phyloP scores from a whole-genome alignment of 2,888 invertebrate genomes.

The Zygaena filipendulae region DNA sequence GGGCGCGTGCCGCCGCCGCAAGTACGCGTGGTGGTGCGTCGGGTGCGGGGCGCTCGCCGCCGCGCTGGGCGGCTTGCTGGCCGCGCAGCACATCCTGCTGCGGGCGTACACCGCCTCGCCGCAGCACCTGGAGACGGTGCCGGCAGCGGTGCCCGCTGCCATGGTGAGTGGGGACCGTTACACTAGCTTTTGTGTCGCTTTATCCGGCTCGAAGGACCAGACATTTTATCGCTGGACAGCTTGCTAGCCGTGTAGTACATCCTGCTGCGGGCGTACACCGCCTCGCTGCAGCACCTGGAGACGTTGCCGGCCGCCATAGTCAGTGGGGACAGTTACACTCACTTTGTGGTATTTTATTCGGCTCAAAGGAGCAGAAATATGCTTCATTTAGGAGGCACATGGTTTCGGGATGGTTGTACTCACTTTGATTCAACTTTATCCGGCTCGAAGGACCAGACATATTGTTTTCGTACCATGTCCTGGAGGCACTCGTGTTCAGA shows the following conservation, averaged over 20 bases:
- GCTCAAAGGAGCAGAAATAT: no score
- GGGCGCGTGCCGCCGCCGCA: constrained; percentile 67
- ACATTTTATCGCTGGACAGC: constrained; percentile 81
- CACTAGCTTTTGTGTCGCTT: not conserved
- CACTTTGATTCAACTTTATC: no score
- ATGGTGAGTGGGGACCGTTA: constrained; percentile 84
- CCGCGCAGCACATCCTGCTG: constrained; percentile 83
- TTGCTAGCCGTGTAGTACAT: constrained; percentile 84
- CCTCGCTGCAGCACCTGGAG: constrained; percentile 83
- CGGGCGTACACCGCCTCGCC: constrained; percentile 82
- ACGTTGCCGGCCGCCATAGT: constrained; percentile 97
- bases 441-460: no score
- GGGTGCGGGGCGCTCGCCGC: constrained; percentile 83
- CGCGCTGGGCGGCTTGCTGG: constrained; percentile 79
- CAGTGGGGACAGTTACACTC: no score
- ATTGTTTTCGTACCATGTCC: no score
- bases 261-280: constrained; percentile 81
- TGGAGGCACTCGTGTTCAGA: no score
- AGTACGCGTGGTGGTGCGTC: constrained; percentile 86
- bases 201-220: no score
- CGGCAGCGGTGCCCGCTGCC: constrained; percentile 93
- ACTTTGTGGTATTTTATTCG: no score
- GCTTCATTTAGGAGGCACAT: no score
- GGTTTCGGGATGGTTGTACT: no score
- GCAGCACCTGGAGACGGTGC: constrained; percentile 89